Base-by-base conservation (phyloP, 2,888 invertebrate species). In the Cantharis flavilabris region DNA sequence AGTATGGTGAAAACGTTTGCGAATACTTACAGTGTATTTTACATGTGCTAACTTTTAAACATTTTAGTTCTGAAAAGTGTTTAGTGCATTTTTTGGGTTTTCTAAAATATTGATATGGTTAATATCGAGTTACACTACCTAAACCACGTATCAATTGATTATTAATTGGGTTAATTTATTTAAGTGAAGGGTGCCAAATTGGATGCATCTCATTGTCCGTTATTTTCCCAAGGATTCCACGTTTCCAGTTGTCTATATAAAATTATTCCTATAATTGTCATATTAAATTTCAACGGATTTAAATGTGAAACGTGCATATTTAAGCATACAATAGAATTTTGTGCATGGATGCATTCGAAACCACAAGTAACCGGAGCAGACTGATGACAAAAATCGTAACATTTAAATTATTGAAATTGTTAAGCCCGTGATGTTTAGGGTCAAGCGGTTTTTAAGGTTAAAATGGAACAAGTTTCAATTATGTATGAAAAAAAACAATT, bases 361-460 rank as follows among this genome's bases (percentile, higher is more conserved):
- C 86, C 86, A 81, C 86, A 86, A 85, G 85, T 85, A 86, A 86
- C 85, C 84, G 84, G 85, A 86, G 83, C 84, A 81, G 79, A 81
- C 80, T 80, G 82, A 84, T 83, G 84, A 84, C 83, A 83, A 82
- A 85, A 84, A 84, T 84, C 78, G 77, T 78, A 79, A 82, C 80
- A 82, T 83, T 83, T 76, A 82, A 82, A 83, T 83, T 82, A 76
- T 73, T 72, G 74, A 74, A 79, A 78, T 79, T 78, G 71, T 65
- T 65, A 23, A 65, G 65, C 49, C n/a, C 49, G n/a, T 49, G n/a
- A 69, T 69, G 75, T 26, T 28, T 33, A 71, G 65, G 65, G 65
- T 67, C 65, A 67, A 67, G 65, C 65, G 65, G 65, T 67, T 23
- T 65, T 67, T 23, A 67, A 67, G 20, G 65, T 20, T 63, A 67